These are phyloP conservation scores for Asteroscopus sphinx DNA, from an alignment of 2,888 invertebrate species.

Conservation along the genomic window DNA sequence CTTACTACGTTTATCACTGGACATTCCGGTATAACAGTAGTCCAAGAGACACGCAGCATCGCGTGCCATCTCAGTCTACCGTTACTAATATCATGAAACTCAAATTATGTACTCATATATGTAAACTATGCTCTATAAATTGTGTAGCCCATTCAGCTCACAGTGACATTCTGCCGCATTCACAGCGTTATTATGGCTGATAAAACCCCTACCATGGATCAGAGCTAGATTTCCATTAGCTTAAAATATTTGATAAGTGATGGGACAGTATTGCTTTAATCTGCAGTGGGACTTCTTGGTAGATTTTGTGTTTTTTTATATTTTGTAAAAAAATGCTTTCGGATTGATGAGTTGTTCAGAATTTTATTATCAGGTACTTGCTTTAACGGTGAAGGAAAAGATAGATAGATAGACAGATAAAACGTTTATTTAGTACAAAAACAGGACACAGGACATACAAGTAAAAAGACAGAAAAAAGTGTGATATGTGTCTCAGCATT, in stretches of 20 bases:
- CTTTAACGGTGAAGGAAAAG: too few relatives aligned
- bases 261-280: background rate
- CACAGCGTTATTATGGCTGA: constrained; percentile 4
- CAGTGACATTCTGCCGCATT: constrained; percentile 9
- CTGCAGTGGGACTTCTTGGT: too few relatives aligned
- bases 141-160: constrained; percentile 20
- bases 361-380: too few relatives aligned
- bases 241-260: background rate
- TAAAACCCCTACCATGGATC: constrained; percentile 18
- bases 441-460: too few relatives aligned
- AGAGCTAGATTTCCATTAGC: background rate
- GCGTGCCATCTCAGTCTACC: constrained; percentile 36
- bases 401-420: too few relatives aligned
- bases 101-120: constrained; percentile 31
- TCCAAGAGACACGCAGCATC: constrained; percentile 32
- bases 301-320: too few relatives aligned
- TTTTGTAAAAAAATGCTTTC: too few relatives aligned
- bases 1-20: too few relatives aligned
- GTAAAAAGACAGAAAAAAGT: too few relatives aligned
- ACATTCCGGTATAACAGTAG: constrained; percentile 28
- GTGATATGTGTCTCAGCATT: too few relatives aligned
- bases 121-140: constrained; percentile 41
- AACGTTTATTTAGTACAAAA: too few relatives aligned
- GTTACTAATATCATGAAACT: constrained; percentile 39
- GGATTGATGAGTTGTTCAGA: too few relatives aligned